These are phyloP conservation scores for Jacana jacana DNA, from an alignment of 2,113 vertebrate species.

Conservation along the genomic window DNA sequence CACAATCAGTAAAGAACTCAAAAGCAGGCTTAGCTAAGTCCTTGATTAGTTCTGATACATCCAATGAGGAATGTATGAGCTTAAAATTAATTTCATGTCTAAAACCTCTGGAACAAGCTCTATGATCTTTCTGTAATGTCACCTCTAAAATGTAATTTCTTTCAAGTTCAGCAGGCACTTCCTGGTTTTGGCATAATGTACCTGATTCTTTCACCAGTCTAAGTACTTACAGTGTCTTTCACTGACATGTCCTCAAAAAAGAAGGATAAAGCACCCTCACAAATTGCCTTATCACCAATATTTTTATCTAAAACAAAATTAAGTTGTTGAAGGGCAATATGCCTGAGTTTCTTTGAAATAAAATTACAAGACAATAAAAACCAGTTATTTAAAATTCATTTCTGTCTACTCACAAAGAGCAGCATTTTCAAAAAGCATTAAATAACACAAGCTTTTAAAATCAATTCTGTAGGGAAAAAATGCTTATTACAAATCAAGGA, in stretches of 20 bases:
- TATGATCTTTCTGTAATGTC: neutral
- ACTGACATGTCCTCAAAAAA: neutral
- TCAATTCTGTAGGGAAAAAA: neutral
- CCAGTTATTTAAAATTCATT: neutral
- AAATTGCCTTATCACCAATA: neutral
- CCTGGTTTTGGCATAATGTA: neutral
- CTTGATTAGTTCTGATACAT: neutral
- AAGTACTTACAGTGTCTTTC: rapidly evolving
- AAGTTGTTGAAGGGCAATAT: neutral
- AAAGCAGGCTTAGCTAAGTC: neutral
- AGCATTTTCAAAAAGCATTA: neutral
- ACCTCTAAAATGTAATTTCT: neutral
- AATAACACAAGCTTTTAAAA: neutral
- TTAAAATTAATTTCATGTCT: neutral
- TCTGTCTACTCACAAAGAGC: neutral
- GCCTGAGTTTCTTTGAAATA: neutral
- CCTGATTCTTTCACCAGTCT: rapidly evolving
- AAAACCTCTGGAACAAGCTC: neutral
- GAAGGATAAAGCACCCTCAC: neutral
- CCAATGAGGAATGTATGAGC: neutral
- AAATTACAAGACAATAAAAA: neutral
- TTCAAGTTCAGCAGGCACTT: neutral
- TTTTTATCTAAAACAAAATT: neutral
- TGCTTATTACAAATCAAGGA: neutral
- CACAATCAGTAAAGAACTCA: neutral